Evolutionary conservation across 2,888 invertebrate genomes (phyloP).

Genomic region (Uloborus plumipes): DNA sequence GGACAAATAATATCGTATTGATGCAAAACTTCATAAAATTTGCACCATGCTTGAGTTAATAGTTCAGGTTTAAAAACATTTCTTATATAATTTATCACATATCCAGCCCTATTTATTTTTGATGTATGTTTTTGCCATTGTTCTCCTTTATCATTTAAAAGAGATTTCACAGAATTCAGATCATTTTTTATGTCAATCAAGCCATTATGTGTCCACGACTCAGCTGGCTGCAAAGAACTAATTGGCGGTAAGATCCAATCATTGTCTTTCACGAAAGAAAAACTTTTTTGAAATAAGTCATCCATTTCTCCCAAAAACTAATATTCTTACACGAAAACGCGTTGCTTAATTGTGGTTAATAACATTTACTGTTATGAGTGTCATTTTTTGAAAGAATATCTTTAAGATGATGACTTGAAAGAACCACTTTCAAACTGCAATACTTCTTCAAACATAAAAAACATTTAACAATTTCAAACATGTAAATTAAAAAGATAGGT

Average conservation of each 20-base stretch:
- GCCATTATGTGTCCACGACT: slow-evolving; percentile 9
- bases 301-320: not conserved
- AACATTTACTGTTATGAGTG: too few species aligned
- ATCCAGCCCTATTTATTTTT: slow-evolving; percentile 81
- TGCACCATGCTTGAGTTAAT: slow-evolving; percentile 85
- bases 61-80: slow-evolving; percentile 66
- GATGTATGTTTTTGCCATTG: slow-evolving; percentile 89
- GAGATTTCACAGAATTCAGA: slow-evolving; percentile 83
- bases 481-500: too few species aligned
- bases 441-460: too few species aligned
- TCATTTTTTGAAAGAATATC: too few species aligned
- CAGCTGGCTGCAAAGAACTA: not conserved
- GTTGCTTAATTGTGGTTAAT: too few species aligned
- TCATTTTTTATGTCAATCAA: slow-evolving; percentile 69
- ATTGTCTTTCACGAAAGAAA: slow-evolving; percentile 24
- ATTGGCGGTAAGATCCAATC: slow-evolving; percentile 36
- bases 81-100: slow-evolving; percentile 70
- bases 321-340: not conserved
- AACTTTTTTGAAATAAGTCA: slow-evolving; percentile 41
- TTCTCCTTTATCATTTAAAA: slow-evolving; percentile 82
- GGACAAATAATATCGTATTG: slow-evolving; percentile 67
- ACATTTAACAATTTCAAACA: too few species aligned
- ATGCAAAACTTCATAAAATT: slow-evolving; percentile 82
- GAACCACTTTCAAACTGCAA: too few species aligned
- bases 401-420: too few species aligned